These are phyloP conservation scores for Rhegmatorhina hoffmannsi DNA, from an alignment of 2,113 vertebrate genomes.

Conservation along the genomic window DNA sequence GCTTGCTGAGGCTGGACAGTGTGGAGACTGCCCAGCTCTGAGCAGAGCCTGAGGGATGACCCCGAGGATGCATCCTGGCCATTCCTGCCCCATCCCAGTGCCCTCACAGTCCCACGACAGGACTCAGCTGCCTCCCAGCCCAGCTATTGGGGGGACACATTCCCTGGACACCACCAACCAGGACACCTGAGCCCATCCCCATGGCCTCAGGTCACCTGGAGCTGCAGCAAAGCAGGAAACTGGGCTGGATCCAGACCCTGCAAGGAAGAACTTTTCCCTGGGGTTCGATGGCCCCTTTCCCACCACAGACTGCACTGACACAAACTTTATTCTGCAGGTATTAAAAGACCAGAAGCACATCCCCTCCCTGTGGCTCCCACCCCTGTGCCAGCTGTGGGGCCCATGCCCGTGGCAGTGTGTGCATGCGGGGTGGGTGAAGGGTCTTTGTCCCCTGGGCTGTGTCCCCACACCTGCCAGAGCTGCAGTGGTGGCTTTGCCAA, in stretches of 20 bases:
- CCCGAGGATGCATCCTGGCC: background rate
- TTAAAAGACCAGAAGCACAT: conserved; percentile 53
- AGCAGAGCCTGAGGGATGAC: background rate
- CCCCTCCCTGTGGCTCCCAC: rapidly evolving
- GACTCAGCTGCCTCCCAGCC: background rate
- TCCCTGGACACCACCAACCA: background rate
- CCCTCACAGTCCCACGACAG: rapidly evolving
- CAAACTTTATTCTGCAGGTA: conserved; percentile 77
- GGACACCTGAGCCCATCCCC: background rate
- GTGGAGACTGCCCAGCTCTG: conserved; percentile 31
- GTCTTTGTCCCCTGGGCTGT: background rate
- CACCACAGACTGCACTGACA: conserved; percentile 65
- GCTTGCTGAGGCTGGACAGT: conserved; percentile 38
- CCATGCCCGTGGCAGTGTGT: rapidly evolving
- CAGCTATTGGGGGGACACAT: rapidly evolving
- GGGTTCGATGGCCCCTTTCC: background rate
- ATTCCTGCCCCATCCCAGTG: background rate
- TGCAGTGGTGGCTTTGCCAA: rapidly evolving
- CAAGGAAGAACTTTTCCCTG: background rate
- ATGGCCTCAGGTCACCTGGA: rapidly evolving
- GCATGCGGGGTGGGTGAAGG: background rate
- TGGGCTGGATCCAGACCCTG: background rate
- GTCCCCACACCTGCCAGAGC: background rate
- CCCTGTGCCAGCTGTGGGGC: rapidly evolving
- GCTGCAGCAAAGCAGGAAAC: rapidly evolving